Conservation (phyloP, 2,797 vertebrate species). For the Passerculus sandwichensis region DNA sequence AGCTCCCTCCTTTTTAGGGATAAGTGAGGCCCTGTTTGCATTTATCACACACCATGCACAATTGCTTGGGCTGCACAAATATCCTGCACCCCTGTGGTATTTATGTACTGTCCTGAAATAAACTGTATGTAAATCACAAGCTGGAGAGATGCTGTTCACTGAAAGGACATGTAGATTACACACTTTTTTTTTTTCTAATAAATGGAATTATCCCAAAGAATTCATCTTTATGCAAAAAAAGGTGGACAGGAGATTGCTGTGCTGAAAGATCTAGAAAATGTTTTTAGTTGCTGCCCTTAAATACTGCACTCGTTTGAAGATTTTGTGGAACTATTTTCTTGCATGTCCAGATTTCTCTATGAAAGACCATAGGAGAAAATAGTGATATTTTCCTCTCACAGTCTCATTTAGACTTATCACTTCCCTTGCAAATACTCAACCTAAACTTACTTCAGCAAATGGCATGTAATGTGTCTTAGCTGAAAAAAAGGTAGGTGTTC, state of each 20-base stretch:
- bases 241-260: neutral
- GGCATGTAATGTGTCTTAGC: neutral
- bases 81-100: neutral
- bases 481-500: neutral
- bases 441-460: conserved; percentile 13
- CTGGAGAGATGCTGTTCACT: neutral
- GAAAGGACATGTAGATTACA: neutral
- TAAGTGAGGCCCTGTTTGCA: neutral
- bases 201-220: neutral
- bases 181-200: neutral
- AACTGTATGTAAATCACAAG: neutral
- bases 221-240: neutral
- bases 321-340: neutral
- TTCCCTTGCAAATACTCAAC: neutral
- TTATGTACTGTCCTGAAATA: neutral
- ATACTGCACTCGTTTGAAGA: neutral
- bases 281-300: neutral
- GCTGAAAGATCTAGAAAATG: neutral
- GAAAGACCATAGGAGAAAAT: neutral
- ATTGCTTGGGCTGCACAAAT: neutral
- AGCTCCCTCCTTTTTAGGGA: neutral
- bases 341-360: neutral
- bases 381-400: neutral
- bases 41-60: neutral
- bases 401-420: neutral